Conservation (phyloP, 2,113 vertebrate genomes). For the Paratilapia polleni region DNA sequence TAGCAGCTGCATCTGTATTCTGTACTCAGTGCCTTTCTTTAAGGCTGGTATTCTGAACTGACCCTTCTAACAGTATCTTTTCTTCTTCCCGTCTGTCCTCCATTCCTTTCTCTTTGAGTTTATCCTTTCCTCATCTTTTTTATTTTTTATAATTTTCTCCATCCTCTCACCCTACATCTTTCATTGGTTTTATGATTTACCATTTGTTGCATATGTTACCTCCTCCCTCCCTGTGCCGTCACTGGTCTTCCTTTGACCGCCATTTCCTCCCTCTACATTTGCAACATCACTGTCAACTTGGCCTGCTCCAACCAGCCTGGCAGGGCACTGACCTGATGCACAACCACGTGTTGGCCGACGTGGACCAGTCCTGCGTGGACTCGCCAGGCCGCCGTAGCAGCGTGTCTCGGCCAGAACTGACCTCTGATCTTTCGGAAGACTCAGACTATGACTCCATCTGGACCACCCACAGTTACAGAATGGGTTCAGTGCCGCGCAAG, state of each 20-base stretch:
- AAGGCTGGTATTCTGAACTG: constrained; percentile 63
- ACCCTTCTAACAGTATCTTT: constrained; percentile 76
- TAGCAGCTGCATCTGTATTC: constrained; percentile 15
- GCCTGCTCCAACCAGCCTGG: constrained; percentile 89
- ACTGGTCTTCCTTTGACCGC: constrained; percentile 12
- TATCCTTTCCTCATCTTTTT: constrained; percentile 18
- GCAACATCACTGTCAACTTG: constrained; percentile 58
- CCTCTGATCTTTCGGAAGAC: constrained; percentile 98
- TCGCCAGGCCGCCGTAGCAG: constrained; percentile 96
- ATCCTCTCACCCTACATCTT: constrained; percentile 18
- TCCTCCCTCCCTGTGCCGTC: constrained; percentile 73
- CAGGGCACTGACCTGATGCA: constrained; percentile 99
- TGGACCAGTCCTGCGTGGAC: constrained; percentile 95
- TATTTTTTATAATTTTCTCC: constrained; percentile 19
- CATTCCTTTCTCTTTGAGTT: constrained; percentile 53
- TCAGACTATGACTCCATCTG: constrained; percentile 99
- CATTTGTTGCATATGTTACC: constrained; percentile 33
- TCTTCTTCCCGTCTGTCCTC: constrained; percentile 75
- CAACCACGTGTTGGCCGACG: constrained; percentile 98
- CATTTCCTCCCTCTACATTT: constrained; percentile 35
- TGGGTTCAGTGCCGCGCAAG: constrained; percentile 97
- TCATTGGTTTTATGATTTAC: constrained; percentile 52
- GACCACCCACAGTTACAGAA: constrained; percentile 99
- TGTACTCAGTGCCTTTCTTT: constrained; percentile 56
- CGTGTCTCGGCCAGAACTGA: constrained; percentile 92